These are phyloP conservation scores for Pharmacophagus antenor DNA, from an alignment of 2,888 invertebrate genomes.

Conservation along the genomic window DNA sequence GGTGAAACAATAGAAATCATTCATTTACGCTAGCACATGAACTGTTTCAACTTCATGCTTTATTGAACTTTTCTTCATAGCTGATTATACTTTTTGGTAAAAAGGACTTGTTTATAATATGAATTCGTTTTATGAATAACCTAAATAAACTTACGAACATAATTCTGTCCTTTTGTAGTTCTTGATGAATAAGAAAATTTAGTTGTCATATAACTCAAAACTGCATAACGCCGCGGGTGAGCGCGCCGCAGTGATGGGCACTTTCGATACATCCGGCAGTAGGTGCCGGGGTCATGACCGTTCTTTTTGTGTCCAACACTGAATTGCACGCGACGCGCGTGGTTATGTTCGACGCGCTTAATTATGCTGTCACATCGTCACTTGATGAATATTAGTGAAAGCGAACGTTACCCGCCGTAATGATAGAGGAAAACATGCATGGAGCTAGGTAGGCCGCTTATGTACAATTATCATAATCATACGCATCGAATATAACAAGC, in stretches of 20 bases:
- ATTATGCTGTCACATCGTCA: slow-evolving; percentile 79
- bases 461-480: slow-evolving; percentile 12
- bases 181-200: slow-evolving; percentile 43
- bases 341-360: slow-evolving; percentile 75
- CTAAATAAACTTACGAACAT: background rate
- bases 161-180: slow-evolving; percentile 19
- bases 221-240: slow-evolving; percentile 41
- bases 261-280: slow-evolving; percentile 78
- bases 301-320: slow-evolving; percentile 64
- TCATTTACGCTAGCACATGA: no score
- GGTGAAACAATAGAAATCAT: no score
- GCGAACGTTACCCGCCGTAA: slow-evolving; percentile 61
- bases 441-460: slow-evolving; percentile 4
- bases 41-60: no score
- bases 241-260: slow-evolving; percentile 54
- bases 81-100: no score
- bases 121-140: background rate
- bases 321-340: slow-evolving; percentile 65
- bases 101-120: background rate
- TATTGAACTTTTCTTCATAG: no score
- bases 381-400: slow-evolving; percentile 76
- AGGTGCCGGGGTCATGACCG: slow-evolving; percentile 69
- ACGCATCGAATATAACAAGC: slow-evolving; percentile 1
- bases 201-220: slow-evolving; percentile 44
- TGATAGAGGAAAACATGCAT: slow-evolving; percentile 54